Evolutionary conservation across 2,888 invertebrate species (phyloP).

Genomic region (Stenodera caucasica): DNA sequence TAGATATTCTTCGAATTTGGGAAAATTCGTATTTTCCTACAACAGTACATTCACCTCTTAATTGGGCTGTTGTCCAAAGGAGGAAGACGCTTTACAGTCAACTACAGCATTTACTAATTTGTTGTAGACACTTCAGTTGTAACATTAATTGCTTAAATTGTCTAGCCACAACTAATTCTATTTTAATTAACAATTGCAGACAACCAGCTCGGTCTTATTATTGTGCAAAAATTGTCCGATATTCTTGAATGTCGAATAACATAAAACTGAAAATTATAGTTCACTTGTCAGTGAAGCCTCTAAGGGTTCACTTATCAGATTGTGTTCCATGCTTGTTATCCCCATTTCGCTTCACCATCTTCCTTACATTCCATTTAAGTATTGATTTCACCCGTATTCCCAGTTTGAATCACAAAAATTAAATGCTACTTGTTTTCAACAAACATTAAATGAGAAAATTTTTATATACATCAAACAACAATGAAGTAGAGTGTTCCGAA

Average conservation of each 20-base stretch:
- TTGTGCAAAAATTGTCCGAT: conserved; percentile 9
- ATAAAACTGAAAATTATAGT: no score
- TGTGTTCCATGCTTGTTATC: conserved; percentile 44
- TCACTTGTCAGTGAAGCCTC: conserved; percentile 24
- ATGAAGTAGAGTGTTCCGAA: conserved; percentile 12
- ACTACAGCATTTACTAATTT: not conserved
- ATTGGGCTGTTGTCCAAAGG: not conserved
- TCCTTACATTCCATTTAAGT: conserved; percentile 37
- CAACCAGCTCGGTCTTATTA: not conserved
- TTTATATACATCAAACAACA: conserved; percentile 38
- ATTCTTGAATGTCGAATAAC: conserved; percentile 13
- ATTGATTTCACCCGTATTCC: conserved; percentile 37
- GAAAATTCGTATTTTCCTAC: no score
- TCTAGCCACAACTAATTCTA: not conserved
- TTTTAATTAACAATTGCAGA: not conserved
- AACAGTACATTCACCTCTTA: not conserved
- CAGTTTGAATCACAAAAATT: conserved; percentile 19
- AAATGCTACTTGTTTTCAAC: not conserved
- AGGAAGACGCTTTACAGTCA: not conserved
- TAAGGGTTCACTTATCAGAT: conserved; percentile 45
- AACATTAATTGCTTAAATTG: not conserved
- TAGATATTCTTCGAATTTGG: no score
- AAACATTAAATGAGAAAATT: conserved; percentile 31
- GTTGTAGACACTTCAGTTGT: not conserved
- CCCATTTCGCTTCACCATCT: conserved; percentile 33